phyloP scores from a whole-genome alignment of 2,888 invertebrate species.

The Macrosiphum euphorbiae region DNA sequence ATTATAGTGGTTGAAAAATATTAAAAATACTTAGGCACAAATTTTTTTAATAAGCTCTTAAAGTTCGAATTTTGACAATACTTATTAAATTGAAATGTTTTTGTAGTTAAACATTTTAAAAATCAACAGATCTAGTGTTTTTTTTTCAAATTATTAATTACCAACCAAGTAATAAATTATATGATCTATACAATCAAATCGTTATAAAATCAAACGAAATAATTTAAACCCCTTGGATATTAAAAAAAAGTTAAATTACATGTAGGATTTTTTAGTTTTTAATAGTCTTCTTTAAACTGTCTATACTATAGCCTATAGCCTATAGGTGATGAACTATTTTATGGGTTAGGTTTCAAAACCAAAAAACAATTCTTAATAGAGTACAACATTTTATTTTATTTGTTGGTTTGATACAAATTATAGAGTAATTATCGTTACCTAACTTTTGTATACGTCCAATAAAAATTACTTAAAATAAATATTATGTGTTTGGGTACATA shows the following conservation, averaged over 20 bases:
- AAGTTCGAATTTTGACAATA: too few relatives aligned
- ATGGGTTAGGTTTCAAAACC: background rate
- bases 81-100: too few relatives aligned
- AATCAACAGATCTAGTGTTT: too few relatives aligned
- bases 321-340: background rate
- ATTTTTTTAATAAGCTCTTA: too few relatives aligned
- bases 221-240: background rate
- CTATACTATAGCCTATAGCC: too few relatives aligned
- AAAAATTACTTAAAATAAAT: background rate
- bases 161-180: too few relatives aligned
- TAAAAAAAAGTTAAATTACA: background rate
- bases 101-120: too few relatives aligned
- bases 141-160: too few relatives aligned
- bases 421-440: background rate
- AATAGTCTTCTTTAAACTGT: background rate
- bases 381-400: background rate
- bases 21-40: too few relatives aligned
- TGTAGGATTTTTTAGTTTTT: background rate
- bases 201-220: background rate
- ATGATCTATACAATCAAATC: too few relatives aligned
- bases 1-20: too few relatives aligned
- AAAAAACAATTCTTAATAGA: background rate
- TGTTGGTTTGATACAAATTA: background rate
- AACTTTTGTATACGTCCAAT: background rate
- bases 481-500: background rate